Evolutionary conservation across 1,140 invertebrate species (phyloP).

Genomic region (Halyomorpha halys): DNA sequence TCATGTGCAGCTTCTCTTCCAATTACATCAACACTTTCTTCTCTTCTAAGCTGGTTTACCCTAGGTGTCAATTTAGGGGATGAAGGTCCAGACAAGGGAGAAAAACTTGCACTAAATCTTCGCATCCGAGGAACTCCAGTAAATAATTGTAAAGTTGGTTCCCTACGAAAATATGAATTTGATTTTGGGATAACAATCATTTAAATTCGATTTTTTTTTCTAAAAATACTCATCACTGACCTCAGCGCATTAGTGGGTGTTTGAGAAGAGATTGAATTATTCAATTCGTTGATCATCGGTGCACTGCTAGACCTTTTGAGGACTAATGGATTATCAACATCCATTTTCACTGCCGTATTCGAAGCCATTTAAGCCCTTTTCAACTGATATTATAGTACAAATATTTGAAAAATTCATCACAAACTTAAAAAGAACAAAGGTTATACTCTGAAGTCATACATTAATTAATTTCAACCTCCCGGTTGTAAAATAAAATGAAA

Average conservation of each 20-base stretch:
- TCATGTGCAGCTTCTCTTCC: constrained; percentile 79
- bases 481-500: constrained; percentile 1
- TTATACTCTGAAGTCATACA: too few relatives aligned
- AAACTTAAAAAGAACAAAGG: not conserved
- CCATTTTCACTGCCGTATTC: constrained; percentile 38
- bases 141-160: not conserved
- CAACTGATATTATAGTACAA: not conserved
- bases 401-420: constrained; percentile 1
- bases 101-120: constrained; percentile 75
- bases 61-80: constrained; percentile 60
- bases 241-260: constrained; percentile 26
- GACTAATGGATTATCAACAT: constrained; percentile 47
- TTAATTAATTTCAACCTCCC: not conserved
- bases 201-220: not conserved
- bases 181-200: not conserved
- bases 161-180: constrained; percentile 6
- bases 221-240: constrained; percentile 24
- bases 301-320: constrained; percentile 72
- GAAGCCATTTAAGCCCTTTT: constrained; percentile 18
- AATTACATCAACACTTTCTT: constrained; percentile 76
- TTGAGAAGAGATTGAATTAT: constrained; percentile 35
- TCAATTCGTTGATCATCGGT: constrained; percentile 66
- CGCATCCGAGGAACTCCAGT: constrained; percentile 44
- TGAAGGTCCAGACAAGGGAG: constrained; percentile 42
- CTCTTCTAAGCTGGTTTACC: constrained; percentile 73